Base-by-base conservation (phyloP, 2,797 vertebrate species). In the Girardinus metallicus region DNA sequence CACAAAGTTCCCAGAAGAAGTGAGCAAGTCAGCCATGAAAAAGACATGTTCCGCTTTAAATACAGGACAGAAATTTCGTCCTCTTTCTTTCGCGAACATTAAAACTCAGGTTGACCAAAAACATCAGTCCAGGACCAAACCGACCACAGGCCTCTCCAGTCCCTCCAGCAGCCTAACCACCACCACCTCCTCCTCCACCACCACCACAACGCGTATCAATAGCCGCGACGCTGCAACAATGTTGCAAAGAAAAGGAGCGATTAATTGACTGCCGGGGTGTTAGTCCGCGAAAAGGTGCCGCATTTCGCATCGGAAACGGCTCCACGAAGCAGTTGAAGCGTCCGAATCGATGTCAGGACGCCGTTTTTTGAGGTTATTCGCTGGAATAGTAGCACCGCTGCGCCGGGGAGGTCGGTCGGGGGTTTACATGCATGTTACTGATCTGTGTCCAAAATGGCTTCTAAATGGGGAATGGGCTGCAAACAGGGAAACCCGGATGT, bases 1-100 rank as follows among this genome's bases (percentile, higher is more conserved):
- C 97, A 98, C 87, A 98, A 97, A 97, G 97, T 98, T 96, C 97
- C 97, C 94, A 97, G 97, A 92, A 99, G 97, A 95, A 99, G 96
- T 94, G 97, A 97, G 95, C 98, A 97, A 95, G 97, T 97, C 92
- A 98, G 94, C 97, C 97, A 98, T 94, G 96, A 96, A 94, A 96
- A 97, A 94, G 96, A 97, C 98, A 98, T 99, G 95, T 96, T 98
- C 97, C 92, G 96, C 93, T 92, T 86, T 83, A 89, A 94, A 93
- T 86, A 72, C 89, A 88, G 88, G 86, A 92, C 92, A 71, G 83
- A 83, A 88, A 82, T 90, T 92, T 89, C 83, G 79, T 84, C 85
- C 78, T 73, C 84, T 88, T 91, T 91, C 94, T 92, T 91, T 86
- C 85, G 92, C 93, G 88, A 94, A 91, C 96, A 96, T 96, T 91